phyloP scores from a whole-genome alignment of 2,797 vertebrate genomes.

The Gephyroberyx darwinii region DNA sequence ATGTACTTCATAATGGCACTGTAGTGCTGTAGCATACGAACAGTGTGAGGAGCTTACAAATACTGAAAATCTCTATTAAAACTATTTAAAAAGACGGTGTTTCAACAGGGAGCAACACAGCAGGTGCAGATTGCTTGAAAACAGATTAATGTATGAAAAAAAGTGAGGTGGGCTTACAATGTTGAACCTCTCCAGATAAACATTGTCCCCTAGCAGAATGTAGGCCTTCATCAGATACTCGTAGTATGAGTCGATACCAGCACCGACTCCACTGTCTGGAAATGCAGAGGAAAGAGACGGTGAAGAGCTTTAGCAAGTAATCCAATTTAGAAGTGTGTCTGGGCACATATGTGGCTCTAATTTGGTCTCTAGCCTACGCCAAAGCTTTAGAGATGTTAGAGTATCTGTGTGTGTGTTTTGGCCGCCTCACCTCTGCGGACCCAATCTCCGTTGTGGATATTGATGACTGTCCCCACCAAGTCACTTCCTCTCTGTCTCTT shows the following conservation, averaged over 20 bases:
- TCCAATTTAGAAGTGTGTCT: background rate
- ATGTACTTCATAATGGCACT: slow-evolving; percentile 90
- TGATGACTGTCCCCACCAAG: slow-evolving; percentile 87
- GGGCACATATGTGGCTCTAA: background rate
- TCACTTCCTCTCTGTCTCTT: slow-evolving; percentile 86
- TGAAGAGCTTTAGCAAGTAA: background rate
- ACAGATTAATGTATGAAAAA: background rate
- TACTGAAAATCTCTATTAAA: background rate
- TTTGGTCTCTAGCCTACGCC: background rate
- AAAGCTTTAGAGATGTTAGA: background rate
- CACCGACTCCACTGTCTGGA: slow-evolving; percentile 86
- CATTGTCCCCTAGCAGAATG: slow-evolving; percentile 84
- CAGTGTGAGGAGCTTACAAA: slow-evolving; percentile 31
- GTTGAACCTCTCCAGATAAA: slow-evolving; percentile 86
- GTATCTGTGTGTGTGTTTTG: background rate
- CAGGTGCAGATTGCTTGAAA: background rate
- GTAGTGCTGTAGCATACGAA: slow-evolving; percentile 81
- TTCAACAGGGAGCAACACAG: background rate
- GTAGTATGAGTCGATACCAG: slow-evolving; percentile 88
- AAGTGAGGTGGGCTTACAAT: slow-evolving; percentile 70
- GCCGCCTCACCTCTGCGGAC: slow-evolving; percentile 80
- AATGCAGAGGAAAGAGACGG: slow-evolving; percentile 23
- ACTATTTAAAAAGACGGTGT: background rate
- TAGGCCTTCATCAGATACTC: slow-evolving; percentile 89
- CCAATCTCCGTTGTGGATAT: slow-evolving; percentile 88